phyloP scores from a whole-genome alignment of 2,888 invertebrate species.

The Cerceris rybyensis region DNA sequence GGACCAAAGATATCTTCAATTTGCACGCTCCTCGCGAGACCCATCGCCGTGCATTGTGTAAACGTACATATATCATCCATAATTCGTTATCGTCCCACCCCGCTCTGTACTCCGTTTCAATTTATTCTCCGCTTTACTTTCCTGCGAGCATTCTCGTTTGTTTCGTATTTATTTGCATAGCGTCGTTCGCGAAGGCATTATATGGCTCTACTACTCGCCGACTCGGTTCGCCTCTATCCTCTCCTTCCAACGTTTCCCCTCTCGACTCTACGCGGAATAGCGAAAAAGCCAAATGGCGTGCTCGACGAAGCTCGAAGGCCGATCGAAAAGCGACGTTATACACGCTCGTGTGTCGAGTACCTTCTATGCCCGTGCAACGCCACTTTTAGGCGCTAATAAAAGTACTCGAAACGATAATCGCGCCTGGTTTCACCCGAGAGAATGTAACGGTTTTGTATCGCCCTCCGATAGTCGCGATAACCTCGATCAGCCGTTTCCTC shows the following conservation, averaged over 20 bases:
- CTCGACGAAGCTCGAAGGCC: slow-evolving; percentile 12
- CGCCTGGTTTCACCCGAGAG: background rate
- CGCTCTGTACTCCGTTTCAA: slow-evolving; percentile 26
- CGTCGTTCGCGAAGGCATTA: slow-evolving; percentile 44
- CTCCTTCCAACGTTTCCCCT: slow-evolving; percentile 17
- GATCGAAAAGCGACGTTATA: slow-evolving; percentile 41
- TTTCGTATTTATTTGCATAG: slow-evolving; percentile 52
- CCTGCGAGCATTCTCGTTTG: slow-evolving; percentile 25
- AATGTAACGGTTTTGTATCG: slow-evolving; percentile 10
- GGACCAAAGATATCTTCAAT: slow-evolving; percentile 23
- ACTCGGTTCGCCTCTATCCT: slow-evolving; percentile 25
- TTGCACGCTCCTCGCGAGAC: background rate
- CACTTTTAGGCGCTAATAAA: slow-evolving; percentile 49
- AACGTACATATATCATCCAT: slow-evolving; percentile 21
- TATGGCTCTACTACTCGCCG: slow-evolving; percentile 24
- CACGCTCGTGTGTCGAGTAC: slow-evolving; percentile 5
- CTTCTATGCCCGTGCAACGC: slow-evolving; percentile 16
- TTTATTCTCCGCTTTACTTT: slow-evolving; percentile 37
- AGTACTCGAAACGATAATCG: slow-evolving; percentile 49
- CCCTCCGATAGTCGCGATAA: slow-evolving; percentile 22
- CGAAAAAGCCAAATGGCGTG: slow-evolving; percentile 43
- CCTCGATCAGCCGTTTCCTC: background rate
- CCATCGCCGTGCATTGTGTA: slow-evolving; percentile 1
- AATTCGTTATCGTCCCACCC: slow-evolving; percentile 32
- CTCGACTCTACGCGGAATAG: slow-evolving; percentile 23